These are phyloP conservation scores for Eptesicus fuscus DNA, from an alignment of 2,113 vertebrate genomes.

Conservation along the genomic window DNA sequence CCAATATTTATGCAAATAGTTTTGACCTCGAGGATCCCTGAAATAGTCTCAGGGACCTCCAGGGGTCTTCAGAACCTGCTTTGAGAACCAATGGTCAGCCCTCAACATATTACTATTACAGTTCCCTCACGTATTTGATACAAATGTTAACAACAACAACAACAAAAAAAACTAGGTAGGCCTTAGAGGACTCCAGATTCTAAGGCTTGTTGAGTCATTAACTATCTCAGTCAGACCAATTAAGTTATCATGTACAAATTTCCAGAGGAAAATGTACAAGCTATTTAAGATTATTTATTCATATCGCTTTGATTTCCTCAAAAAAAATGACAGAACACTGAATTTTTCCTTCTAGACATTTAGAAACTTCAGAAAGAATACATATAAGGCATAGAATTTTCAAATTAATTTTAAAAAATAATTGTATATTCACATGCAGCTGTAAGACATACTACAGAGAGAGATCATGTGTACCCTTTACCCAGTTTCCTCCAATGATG, in stretches of 20 bases:
- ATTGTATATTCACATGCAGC: not conserved
- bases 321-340: not conserved
- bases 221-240: not conserved
- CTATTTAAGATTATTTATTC: not conserved
- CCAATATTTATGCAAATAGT: not conserved
- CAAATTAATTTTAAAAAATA: not conserved
- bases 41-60: not conserved
- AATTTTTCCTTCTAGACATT: not conserved
- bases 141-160: not conserved
- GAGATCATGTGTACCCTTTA: not conserved
- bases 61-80: not conserved
- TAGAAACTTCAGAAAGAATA: not conserved
- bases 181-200: not conserved
- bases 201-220: not conserved
- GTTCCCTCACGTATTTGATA: not conserved
- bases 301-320: not conserved
- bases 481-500: not conserved
- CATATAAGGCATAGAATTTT: not conserved
- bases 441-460: not conserved
- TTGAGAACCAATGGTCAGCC: not conserved
- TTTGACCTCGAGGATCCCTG: not conserved
- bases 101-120: not conserved
- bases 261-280: not conserved
- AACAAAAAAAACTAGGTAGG: not conserved
- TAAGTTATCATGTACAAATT: not conserved